Base-by-base conservation (phyloP, 2,797 vertebrate genomes). In the Necrosyrtes monachus region DNA sequence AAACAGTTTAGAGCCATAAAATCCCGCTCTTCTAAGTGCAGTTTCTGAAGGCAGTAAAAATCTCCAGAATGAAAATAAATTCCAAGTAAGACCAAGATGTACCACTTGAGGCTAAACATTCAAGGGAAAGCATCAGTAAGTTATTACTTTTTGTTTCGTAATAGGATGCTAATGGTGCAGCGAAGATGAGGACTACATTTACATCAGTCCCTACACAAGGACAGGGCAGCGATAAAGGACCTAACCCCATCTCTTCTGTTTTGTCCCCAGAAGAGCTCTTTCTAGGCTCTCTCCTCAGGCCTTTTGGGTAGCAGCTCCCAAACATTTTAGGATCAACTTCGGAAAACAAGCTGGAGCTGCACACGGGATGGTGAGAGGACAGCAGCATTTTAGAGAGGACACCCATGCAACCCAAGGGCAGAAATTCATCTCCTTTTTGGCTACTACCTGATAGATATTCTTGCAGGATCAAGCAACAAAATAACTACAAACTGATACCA, bases 11-110 rank as follows among this genome's bases (percentile, higher is more conserved):
- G 37, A 84, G 60, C 53, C 30, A 57, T 74, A 92, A 96, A 92
- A 86, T 39, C 11, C 24, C 3, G 0, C 68, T 90, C 48, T 80
- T 80, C n/a, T 48, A 53, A 30, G 43, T 11, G 53, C 85, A 77
- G 68, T 53, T 92, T 93, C 67, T 74, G 64, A 82, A 89, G 57
- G 92, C 80, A 90, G 67, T 56, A 84, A 92, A 91, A 91, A 62
- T 13, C 78, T 83, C 53, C 46, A 62, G 46, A 90, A 92, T 18
- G 17, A 89, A 93, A 92, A 94, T 51, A 83, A 85, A 92, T 90
- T 50, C 64, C 39, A 83, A 41, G 41, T 24, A 46, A 73, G 65
- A 46, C 41, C 41, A 78, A 93, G 77, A 92, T 93, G 83, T 85
- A 68, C 68, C 76, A 51, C 59, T 35, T 45, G 75, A 94, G 84